Evolutionary conservation across 2,888 invertebrate species (phyloP).

Genomic region (Dorcus hopei): DNA sequence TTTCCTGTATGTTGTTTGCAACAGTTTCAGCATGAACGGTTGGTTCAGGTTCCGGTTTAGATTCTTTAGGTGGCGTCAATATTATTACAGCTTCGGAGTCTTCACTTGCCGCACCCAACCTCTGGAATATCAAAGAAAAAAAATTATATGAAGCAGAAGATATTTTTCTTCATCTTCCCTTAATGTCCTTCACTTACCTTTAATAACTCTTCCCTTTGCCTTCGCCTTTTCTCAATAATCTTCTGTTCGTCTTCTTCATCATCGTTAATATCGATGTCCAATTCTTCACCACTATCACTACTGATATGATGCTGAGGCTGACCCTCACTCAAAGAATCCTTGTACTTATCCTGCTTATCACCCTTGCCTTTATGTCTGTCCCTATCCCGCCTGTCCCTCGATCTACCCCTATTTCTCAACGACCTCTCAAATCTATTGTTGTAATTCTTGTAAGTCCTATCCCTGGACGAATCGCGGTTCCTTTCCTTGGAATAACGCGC

Average conservation of each 20-base stretch:
- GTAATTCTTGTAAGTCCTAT: slow-evolving; percentile 39
- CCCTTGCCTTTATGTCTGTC: slow-evolving; percentile 38
- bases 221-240: slow-evolving; percentile 84
- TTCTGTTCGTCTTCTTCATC: slow-evolving; percentile 92
- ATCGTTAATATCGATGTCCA: slow-evolving; percentile 72
- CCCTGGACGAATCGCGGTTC: slow-evolving; percentile 30
- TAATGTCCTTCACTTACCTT: slow-evolving; percentile 57
- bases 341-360: slow-evolving; percentile 57
- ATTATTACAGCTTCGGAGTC: slow-evolving; percentile 52
- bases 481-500: slow-evolving; percentile 32
- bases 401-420: slow-evolving; percentile 30
- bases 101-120: slow-evolving; percentile 51
- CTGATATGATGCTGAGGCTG: slow-evolving; percentile 68
- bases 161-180: slow-evolving; percentile 1
- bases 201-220: slow-evolving; percentile 82
- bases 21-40: slow-evolving; percentile 7
- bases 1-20: slow-evolving; percentile 9
- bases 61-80: slow-evolving; percentile 38
- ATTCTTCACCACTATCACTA: slow-evolving; percentile 68
- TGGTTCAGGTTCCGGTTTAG: slow-evolving; percentile 37
- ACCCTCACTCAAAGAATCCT: slow-evolving; percentile 76
- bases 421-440: slow-evolving; percentile 33
- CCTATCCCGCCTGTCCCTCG: slow-evolving; percentile 44
- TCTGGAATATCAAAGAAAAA: slow-evolving; percentile 19
- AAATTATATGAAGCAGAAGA: background rate